Evolutionary conservation across 2,113 vertebrate species (phyloP).

Genomic region (Gambusia affinis): DNA sequence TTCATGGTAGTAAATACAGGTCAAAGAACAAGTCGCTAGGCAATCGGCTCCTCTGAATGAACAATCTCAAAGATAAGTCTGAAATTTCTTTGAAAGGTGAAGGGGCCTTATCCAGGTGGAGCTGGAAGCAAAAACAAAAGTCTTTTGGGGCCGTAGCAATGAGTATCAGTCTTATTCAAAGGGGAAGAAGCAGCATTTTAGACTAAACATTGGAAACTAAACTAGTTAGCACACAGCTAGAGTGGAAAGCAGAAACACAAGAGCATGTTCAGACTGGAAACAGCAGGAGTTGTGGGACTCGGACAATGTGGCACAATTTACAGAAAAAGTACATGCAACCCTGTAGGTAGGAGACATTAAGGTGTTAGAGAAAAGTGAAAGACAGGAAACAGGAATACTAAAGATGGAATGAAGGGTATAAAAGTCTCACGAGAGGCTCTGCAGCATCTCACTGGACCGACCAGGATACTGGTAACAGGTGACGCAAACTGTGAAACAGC

Average conservation of each 20-base stretch:
- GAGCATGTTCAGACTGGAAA: background rate
- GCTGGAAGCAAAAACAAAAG: background rate
- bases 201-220: background rate
- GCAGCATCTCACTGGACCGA: background rate
- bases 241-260: background rate
- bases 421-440: background rate
- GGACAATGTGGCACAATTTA: too few species aligned
- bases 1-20: too few species aligned
- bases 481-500: background rate
- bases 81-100: too few species aligned
- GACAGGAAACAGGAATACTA: background rate
- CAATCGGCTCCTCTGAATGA: background rate
- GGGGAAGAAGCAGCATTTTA: background rate
- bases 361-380: background rate
- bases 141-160: background rate
- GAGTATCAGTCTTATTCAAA: background rate
- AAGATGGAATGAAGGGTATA: background rate
- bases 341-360: background rate
- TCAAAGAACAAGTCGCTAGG: too few species aligned
- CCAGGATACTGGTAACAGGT: background rate
- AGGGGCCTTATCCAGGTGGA: background rate
- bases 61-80: background rate
- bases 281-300: background rate
- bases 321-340: background rate
- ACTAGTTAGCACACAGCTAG: background rate